phyloP scores from a whole-genome alignment of 2,797 vertebrate genomes.

The Cryptoblepharus egeriae region DNA sequence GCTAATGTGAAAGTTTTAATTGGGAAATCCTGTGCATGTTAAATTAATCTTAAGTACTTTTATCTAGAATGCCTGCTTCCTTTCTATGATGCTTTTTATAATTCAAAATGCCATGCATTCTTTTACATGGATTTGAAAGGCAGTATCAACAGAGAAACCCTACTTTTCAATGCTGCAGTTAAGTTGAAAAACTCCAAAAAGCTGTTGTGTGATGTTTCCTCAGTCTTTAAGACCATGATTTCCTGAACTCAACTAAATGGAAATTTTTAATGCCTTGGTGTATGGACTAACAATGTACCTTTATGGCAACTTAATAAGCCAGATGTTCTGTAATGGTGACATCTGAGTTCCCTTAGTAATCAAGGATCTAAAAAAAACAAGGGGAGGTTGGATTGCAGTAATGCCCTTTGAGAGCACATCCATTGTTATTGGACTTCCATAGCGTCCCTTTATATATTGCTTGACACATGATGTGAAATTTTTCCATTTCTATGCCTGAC shows the following conservation, averaged over 20 bases:
- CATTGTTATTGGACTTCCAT: neutral
- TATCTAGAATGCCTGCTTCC: slow-evolving; percentile 70
- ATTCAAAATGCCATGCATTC: slow-evolving; percentile 58
- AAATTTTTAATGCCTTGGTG: fast-evolving
- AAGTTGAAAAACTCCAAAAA: slow-evolving; percentile 24
- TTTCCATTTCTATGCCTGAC: neutral
- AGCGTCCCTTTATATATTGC: neutral
- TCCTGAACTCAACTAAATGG: neutral
- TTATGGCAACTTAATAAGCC: slow-evolving; percentile 44
- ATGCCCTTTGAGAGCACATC: neutral
- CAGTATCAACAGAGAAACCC: slow-evolving; percentile 18
- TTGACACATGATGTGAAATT: neutral
- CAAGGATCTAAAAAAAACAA: slow-evolving; percentile 26
- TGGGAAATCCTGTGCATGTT: slow-evolving; percentile 75
- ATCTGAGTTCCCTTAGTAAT: slow-evolving; percentile 54
- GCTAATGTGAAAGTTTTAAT: slow-evolving; percentile 77
- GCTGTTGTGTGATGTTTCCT: slow-evolving; percentile 26
- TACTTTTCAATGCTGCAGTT: slow-evolving; percentile 14
- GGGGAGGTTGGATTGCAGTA: slow-evolving; percentile 13
- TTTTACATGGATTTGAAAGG: slow-evolving; percentile 51
- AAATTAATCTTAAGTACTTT: slow-evolving; percentile 78
- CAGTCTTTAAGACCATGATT: neutral
- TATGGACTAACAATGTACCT: slow-evolving; percentile 30
- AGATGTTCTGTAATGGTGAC: slow-evolving; percentile 51
- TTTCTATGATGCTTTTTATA: slow-evolving; percentile 44